Evolutionary conservation across 2,888 invertebrate species (phyloP).

Genomic region (Mellilla xanthometata): DNA sequence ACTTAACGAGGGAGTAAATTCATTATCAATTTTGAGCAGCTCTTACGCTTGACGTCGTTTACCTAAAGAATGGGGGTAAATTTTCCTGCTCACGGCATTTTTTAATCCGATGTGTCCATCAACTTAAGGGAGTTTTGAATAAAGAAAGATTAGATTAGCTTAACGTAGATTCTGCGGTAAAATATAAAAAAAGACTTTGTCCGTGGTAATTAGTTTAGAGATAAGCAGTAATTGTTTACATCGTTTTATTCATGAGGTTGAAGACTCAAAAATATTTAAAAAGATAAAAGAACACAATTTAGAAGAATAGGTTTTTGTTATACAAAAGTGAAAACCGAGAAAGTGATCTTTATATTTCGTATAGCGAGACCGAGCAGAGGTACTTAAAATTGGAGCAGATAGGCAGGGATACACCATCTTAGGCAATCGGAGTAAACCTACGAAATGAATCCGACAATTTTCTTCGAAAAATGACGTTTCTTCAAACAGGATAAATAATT

Average conservation of each 20-base stretch:
- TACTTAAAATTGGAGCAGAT: too few relatives aligned
- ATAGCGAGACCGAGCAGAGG: too few relatives aligned
- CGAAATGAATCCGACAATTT: too few relatives aligned
- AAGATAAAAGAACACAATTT: too few relatives aligned
- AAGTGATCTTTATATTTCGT: too few relatives aligned
- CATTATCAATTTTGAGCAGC: constrained; percentile 19
- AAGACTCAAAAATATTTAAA: too few relatives aligned
- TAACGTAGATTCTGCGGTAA: constrained; percentile 12
- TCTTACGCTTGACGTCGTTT: constrained; percentile 16
- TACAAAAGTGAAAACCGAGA: too few relatives aligned
- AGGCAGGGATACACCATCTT: too few relatives aligned
- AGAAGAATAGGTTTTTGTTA: too few relatives aligned
- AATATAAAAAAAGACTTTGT: constrained; percentile 11
- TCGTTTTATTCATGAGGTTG: not conserved
- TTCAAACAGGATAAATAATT: too few relatives aligned
- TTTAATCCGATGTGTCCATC: constrained; percentile 22
- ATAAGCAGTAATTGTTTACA: not conserved
- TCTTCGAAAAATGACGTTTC: too few relatives aligned
- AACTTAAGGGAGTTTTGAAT: constrained; percentile 16
- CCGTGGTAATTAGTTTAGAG: constrained; percentile 5
- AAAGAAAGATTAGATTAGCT: constrained; percentile 13
- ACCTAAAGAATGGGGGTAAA: constrained; percentile 11
- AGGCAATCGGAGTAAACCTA: too few relatives aligned
- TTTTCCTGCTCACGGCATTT: constrained; percentile 13
- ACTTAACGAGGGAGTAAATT: constrained; percentile 11